Evolutionary conservation across 64 coral and sea anemone species (phyloP), one percentile per base, ranked within the genome.

Genomic region (Acropora tenuis): DNA sequence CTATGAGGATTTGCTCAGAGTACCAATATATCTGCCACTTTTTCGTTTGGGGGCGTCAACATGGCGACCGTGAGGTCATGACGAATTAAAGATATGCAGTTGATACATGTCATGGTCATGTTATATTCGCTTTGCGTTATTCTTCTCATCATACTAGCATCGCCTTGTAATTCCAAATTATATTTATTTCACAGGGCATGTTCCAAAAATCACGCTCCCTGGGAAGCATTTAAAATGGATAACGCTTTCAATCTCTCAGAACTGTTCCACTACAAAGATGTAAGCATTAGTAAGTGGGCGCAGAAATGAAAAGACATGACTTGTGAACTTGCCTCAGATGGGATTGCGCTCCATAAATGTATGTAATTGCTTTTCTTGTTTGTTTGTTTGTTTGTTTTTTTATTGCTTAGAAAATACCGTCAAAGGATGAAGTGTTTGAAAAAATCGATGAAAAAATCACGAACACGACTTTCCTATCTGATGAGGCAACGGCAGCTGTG

Each of bases 201-300:
- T 86, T 74, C 76, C 10, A 66, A 74, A 11, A 94, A 94, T 66
- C 11, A 94, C 40, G 92, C 92, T 48, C 77, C 92, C 1, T 97
- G 92, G 92, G 76, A 50, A 69, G 89, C 74, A 5, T 8, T 97
- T 0, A 53, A 97, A 73, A 10, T 97, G 84, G 95, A 97, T 73
- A 48, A 88, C 79, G 0, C 84, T 8, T 94, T 67, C 50, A 97
- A 97, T 74, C 92, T 97, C 20, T 89, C 95, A 15, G 18, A 69
- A 43, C 11, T 49, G 1, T 72, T 94, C 0, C 30, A 91, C 48
- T 97, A 94, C 83, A 97, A 87, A 97, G 84, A 94, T 72, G 95
- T 97, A 91, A 87, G 95, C 52, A 55, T 55, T 10, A 55, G 10
- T 10, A 8, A 8, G 10, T 55, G 10, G 10, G 52, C 52, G 52